Conservation (phyloP, 2,797 vertebrate species). For the Rhinella marina region DNA sequence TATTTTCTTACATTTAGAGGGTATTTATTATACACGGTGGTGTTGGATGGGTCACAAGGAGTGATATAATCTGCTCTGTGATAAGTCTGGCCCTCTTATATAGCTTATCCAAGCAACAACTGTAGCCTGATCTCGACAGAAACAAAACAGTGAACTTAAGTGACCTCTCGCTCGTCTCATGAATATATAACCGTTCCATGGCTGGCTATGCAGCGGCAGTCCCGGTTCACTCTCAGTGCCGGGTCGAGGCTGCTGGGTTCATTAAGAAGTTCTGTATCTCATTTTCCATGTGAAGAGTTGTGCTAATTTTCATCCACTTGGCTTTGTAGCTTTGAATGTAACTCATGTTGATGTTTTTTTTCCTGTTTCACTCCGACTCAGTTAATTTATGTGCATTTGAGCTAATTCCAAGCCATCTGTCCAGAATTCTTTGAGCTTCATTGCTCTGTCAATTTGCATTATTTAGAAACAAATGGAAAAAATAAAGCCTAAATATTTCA, state of each 20-base stretch:
- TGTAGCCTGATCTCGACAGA: constrained; percentile 32
- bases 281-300: constrained; percentile 46
- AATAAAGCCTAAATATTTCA: constrained; percentile 56
- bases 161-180: constrained; percentile 15
- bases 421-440: constrained; percentile 55
- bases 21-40: background rate
- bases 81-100: background rate
- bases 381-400: constrained; percentile 58
- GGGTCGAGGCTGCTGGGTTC: constrained; percentile 32
- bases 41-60: background rate
- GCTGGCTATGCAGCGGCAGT: background rate
- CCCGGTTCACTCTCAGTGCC: background rate
- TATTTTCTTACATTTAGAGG: background rate
- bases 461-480: constrained; percentile 57
- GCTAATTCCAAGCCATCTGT: constrained; percentile 60
- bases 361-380: constrained; percentile 42
- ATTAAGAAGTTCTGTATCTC: constrained; percentile 33
- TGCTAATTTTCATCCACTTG: constrained; percentile 45
- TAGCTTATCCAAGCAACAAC: constrained; percentile 30
- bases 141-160: constrained; percentile 33
- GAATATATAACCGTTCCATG: constrained; percentile 32
- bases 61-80: background rate
- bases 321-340: constrained; percentile 37
- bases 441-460: constrained; percentile 60
- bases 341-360: constrained; percentile 50